phyloP scores from a whole-genome alignment of 2,888 invertebrate genomes.

The Athrips mouffetella region DNA sequence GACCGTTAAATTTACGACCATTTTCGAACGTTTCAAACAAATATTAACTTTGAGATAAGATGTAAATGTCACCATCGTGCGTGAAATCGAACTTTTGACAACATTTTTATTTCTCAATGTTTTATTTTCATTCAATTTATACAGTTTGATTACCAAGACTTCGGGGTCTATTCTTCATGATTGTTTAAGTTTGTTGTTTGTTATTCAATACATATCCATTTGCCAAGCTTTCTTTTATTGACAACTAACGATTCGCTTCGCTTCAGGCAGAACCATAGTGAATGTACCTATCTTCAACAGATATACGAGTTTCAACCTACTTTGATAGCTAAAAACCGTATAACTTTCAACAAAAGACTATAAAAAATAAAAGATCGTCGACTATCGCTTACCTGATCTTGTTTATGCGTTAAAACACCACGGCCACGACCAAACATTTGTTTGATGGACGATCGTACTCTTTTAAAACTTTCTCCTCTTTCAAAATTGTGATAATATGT shows the following conservation, averaged over 20 bases:
- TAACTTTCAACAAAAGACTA: background rate
- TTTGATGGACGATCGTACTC: slow-evolving; percentile 37
- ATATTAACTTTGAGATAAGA: slow-evolving; percentile 12
- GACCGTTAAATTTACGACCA: slow-evolving; percentile 11
- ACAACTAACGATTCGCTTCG: no score
- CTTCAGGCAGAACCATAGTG: no score
- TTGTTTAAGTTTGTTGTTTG: no score
- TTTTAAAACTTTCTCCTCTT: slow-evolving; percentile 57
- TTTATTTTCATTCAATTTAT: background rate
- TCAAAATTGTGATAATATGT: slow-evolving; percentile 64
- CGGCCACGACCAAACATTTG: background rate
- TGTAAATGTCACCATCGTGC: slow-evolving; percentile 9
- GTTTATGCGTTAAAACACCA: slow-evolving; percentile 1
- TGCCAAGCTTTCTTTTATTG: background rate
- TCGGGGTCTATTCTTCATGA: background rate
- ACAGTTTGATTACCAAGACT: background rate
- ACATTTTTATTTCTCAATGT: background rate
- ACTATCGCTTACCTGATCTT: slow-evolving; percentile 12
- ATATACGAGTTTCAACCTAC: background rate
- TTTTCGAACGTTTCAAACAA: slow-evolving; percentile 6
- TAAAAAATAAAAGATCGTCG: background rate
- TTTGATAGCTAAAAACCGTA: background rate
- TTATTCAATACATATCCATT: background rate
- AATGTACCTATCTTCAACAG: no score
- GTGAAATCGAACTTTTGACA: background rate